A percentile compares a stretch with the other conserved stretches of the same genome.
Conservation (phyloP, 2,888 invertebrate genomes). For the Pherbina coryleti region DNA sequence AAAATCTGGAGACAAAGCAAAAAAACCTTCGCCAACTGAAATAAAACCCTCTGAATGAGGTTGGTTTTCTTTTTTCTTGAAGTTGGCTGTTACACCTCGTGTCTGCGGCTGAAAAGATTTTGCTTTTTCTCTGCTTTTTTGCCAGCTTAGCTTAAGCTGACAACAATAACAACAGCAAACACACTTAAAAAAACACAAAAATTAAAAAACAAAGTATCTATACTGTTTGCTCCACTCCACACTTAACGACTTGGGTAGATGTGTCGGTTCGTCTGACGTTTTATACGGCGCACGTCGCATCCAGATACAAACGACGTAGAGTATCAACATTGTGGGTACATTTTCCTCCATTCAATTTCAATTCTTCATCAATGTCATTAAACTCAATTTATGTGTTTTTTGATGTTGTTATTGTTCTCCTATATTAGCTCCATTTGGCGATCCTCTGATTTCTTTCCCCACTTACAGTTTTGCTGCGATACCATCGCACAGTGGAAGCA, state of each 20-base stretch:
- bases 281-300: too few relatives aligned
- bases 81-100: neutral
- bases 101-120: neutral
- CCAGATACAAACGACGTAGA: too few relatives aligned
- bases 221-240: too few relatives aligned
- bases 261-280: too few relatives aligned
- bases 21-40: too few relatives aligned
- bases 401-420: constrained; percentile 21
- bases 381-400: constrained; percentile 35
- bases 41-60: too few relatives aligned
- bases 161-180: constrained; percentile 3
- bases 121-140: neutral
- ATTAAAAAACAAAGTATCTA: neutral
- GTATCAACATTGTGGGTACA: constrained; percentile 14
- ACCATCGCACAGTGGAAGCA: neutral
- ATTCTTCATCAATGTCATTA: constrained; percentile 38
- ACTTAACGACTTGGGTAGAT: too few relatives aligned
- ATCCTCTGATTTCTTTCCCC: neutral
- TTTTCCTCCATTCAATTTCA: constrained; percentile 31
- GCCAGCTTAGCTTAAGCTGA: constrained; percentile 8
- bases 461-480: constrained; percentile 9
- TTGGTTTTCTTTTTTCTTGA: too few relatives aligned
- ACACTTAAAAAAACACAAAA: neutral
- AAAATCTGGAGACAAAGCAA: neutral
- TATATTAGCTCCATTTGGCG: constrained; percentile 21